phyloP scores from a whole-genome alignment of 2,797 vertebrate species.

The Acipenser oxyrinchus region DNA sequence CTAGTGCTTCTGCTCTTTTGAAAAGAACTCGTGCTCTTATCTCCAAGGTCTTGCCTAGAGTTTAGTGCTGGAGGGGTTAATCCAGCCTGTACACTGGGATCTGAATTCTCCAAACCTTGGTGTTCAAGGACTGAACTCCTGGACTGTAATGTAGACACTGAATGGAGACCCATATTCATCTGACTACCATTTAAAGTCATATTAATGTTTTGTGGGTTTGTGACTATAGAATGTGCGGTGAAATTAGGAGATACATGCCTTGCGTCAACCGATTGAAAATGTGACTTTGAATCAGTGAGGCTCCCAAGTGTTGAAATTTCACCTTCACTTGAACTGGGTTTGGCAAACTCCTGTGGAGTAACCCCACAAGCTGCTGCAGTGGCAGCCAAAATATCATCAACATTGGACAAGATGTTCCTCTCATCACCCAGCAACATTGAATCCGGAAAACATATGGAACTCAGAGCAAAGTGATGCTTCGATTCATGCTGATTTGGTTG shows the following conservation, averaged over 20 bases:
- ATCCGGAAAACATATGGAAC: slow-evolving; percentile 92
- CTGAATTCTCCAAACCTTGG: slow-evolving; percentile 50
- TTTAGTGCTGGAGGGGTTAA: slow-evolving; percentile 45
- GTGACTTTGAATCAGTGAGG: slow-evolving; percentile 69
- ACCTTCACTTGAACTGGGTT: slow-evolving; percentile 70
- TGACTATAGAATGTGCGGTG: slow-evolving; percentile 59
- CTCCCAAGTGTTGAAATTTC: slow-evolving; percentile 67
- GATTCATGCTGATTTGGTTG: slow-evolving; percentile 72
- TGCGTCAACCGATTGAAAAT: slow-evolving; percentile 73
- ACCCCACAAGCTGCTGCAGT: slow-evolving; percentile 92
- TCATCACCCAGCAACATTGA: slow-evolving; percentile 89
- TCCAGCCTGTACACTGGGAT: slow-evolving; percentile 47
- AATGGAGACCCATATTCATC: slow-evolving; percentile 65
- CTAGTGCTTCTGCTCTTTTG: slow-evolving; percentile 49
- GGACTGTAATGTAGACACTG: slow-evolving; percentile 47
- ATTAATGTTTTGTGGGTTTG: slow-evolving; percentile 68
- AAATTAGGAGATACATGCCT: slow-evolving; percentile 75
- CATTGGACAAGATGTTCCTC: slow-evolving; percentile 90
- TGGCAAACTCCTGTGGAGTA: slow-evolving; percentile 87
- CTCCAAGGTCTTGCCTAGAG: slow-evolving; percentile 53
- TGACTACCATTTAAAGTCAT: slow-evolving; percentile 80
- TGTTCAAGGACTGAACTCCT: slow-evolving; percentile 56
- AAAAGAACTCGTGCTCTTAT: slow-evolving; percentile 41
- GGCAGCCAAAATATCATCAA: slow-evolving; percentile 93
- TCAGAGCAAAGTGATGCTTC: slow-evolving; percentile 89